Evolutionary conservation across 2,797 vertebrate genomes (phyloP).

Genomic region (Hypotaenidia philippensis): DNA sequence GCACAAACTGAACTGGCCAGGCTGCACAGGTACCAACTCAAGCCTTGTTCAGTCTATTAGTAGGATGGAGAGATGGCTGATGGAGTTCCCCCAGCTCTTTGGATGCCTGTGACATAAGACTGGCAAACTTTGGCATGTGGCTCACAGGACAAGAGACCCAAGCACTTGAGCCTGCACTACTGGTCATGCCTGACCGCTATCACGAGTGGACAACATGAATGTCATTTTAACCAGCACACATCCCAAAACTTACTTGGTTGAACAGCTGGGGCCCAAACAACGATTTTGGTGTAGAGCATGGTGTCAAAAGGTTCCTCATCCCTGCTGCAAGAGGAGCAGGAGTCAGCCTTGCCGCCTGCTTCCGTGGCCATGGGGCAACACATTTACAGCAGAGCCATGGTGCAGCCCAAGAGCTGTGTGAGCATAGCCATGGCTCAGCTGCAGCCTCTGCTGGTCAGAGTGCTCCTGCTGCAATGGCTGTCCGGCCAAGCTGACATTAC

Average conservation of each 20-base stretch:
- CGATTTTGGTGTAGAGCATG: not conserved
- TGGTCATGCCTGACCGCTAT: not conserved
- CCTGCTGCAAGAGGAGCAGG: not conserved
- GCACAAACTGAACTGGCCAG: not conserved
- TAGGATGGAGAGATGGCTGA: not conserved
- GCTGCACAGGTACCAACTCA: not conserved
- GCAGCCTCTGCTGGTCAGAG: not conserved
- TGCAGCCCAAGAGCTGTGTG: not conserved
- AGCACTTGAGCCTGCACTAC: not conserved
- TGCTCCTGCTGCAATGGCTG: not conserved
- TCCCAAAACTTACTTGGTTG: too few relatives aligned
- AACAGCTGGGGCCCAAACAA: too few relatives aligned
- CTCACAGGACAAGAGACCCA: not conserved
- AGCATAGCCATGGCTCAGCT: not conserved
- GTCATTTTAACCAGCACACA: not conserved
- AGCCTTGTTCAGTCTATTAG: not conserved
- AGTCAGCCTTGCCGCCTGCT: not conserved
- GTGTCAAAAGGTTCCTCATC: not conserved
- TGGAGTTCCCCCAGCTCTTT: not conserved
- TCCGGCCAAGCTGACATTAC: not conserved
- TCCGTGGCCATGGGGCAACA: not conserved
- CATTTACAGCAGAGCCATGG: not conserved
- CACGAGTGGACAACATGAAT: not conserved
- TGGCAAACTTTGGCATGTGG: not conserved
- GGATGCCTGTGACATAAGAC: not conserved